A percentile compares a stretch with the other conserved stretches of the same genome.
Conservation (phyloP, 2,113 vertebrate genomes). For the Monopterus albus region DNA sequence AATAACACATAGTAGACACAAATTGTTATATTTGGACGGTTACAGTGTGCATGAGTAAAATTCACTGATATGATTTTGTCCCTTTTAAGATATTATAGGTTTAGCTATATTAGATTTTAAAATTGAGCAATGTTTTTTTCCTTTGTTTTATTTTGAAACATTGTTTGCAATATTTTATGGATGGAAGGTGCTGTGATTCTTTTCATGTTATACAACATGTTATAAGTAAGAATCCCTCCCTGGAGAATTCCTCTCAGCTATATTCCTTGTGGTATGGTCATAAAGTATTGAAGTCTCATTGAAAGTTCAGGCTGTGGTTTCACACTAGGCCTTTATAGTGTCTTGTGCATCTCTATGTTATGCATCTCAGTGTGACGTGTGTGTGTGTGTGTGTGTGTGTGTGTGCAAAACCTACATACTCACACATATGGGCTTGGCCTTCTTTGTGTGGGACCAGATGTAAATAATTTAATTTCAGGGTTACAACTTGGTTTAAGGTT, state of each 20-base stretch:
- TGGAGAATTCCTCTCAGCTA: conserved; percentile 29
- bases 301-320: conserved; percentile 51
- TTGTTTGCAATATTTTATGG: conserved; percentile 17
- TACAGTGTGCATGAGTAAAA: too few species aligned
- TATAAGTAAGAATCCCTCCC: conserved; percentile 35
- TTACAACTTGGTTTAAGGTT: too few species aligned
- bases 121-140: not conserved
- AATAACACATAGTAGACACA: not conserved
- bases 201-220: too few species aligned
- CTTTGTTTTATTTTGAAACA: conserved; percentile 19
- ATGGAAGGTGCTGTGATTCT: conserved; percentile 15
- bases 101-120: not conserved
- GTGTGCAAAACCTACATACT: too few species aligned
- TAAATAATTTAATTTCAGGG: too few species aligned
- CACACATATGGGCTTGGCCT: too few species aligned
- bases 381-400: not conserved
- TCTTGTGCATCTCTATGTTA: conserved; percentile 39
- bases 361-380: conserved; percentile 15
- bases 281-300: conserved; percentile 61
- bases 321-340: conserved; percentile 33
- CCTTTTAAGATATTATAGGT: not conserved
- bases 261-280: conserved; percentile 58
- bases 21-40: not conserved
- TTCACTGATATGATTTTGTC: not conserved
- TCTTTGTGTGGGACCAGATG: too few species aligned